Evolutionary conservation across 1,140 invertebrate species (phyloP), one percentile per base, ranked within the genome.

Genomic region (Probaryconus sp.): DNA sequence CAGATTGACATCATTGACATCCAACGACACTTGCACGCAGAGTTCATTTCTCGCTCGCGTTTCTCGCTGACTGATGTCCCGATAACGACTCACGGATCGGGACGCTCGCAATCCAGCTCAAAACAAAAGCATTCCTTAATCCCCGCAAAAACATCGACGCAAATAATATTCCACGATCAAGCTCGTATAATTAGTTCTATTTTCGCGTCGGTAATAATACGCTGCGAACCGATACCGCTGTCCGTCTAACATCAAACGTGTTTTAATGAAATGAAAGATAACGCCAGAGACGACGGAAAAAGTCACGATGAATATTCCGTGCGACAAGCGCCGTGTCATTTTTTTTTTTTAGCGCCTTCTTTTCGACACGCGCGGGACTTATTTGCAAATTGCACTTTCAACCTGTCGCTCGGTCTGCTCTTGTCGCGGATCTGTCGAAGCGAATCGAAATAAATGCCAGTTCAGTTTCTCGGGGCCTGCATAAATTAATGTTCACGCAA

Each of bases 61-160:
- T n/a, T 33, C 30, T 14, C 13, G 9, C 21, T 28, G 17, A 3
- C 14, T n/a, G n/a, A n/a, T n/a, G n/a, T n/a, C n/a, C n/a, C 31
- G 53, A 45, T 58, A 60, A 60, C 33, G 13, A 3, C 4, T 5
- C 7, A 7, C 20, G 45, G 35, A 50, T 43, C 55, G 65, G 55
- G 45, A 51, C 51, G 33, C 45, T 37, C 47, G 21, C 45, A 43
- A 26, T 38, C 40, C 30, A 31, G 42, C 53, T 64, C 42, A 60
- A 64, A 72, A 72, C 53, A 58, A 72, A 64, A 58, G 53, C 51
- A 72, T 53, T 47, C 69, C 65, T 72, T 72, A 58, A 71, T 71
- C 68, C n/a, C 17, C 50, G 43, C 68, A 71, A 71, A 64, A 71
- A 71, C 50, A 28, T 50, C 10, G 40, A 28, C 28, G 58, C 35